Base-by-base conservation (phyloP, 2,888 invertebrate genomes). In the Drosophila stalkeri region DNA sequence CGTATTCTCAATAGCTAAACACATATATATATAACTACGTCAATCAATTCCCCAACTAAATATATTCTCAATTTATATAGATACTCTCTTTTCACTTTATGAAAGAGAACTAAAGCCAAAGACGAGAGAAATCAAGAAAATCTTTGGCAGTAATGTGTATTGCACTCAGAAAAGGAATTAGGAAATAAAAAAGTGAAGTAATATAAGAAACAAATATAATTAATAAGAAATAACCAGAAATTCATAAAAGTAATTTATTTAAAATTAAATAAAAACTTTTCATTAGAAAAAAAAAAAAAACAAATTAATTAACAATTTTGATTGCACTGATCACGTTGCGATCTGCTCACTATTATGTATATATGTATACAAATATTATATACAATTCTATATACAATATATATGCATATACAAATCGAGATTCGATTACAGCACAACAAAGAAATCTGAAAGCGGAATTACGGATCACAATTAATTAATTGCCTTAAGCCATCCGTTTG, bases 301-400 rank as follows among this genome's bases (percentile, higher is more conserved):
- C 52, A 12, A 9, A 14, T 51, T 51, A 2, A 20, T 33, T 18
- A 18, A 7, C 3, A 49, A 6, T 3, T 37, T 16, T 60, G 33
- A 76, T 64, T 64, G 37, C n/a, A 14, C 31, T 11, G 5, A 31
- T 49, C 49, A 71, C 61, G 65, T 62, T 65, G 14, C 39, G 27
- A 72, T 62, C 54, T 6, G 35, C 8, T 39, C 31, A 44, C 37
- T 68, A n/a, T 12, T 31, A 12, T 3, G 12, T 16, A 16, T 46
- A 46, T 8, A 46, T 49, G n/a, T 31, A 51, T 12, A 3, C 14
- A 37, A 5, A 4, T 37, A 16, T 37, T 46, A 8, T 47, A 8
- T 16, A 16, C 8, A 27, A 12, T 11, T 18, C 1, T 20, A 43
- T 18, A 18, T 41, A 18, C 16, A 12, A 14, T 46, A 20, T 44